Base-by-base conservation (phyloP, 2,113 vertebrate genomes). In the Alectura lathami region DNA sequence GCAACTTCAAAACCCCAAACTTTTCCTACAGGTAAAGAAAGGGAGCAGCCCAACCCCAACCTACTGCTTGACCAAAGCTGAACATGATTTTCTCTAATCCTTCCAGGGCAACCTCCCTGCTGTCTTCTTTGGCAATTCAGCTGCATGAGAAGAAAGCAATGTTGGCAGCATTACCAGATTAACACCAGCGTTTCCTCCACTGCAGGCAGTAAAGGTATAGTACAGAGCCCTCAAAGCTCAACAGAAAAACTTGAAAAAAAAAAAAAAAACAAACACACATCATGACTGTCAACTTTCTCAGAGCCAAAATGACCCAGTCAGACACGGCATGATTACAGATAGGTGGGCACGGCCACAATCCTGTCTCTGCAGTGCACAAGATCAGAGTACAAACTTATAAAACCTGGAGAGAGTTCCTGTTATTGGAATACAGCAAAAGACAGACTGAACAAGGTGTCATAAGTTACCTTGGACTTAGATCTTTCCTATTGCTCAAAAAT, bases 401-500 rank as follows among this genome's bases (percentile, higher is more conserved):
- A 36, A 32, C n/a, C 40, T 48, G 13, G 59, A 57, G 59, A 51
- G 66, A 89, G 38, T 69, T 87, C 75, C 72, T 77, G 6, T 59
- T 74, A 20, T 2, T 47, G 36, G 12, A 73, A 67, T 42, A 48
- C 6, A 50, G 15, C 23, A 57, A 86, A 40, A 60, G n/a, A 82
- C 24, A 86, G 60, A 73, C 23, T 60, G 43, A 89, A 82, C 3
- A 3, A 51, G 27, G 73, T 94, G 53, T 45, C 54, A 16, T 53
- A 43, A 74, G 17, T 45, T 85, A 62, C 36, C 56, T 83, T 94
- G 87, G 73, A 97, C 93, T 94, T 87, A 36, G 48, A 14, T 42
- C 75, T 92, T 47, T 88, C 86, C 4, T 30, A 67, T 56, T 82
- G 15, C 62, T 93, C 36, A 79, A 43, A 24, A 86, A 75, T n/a